Percentiles rank a stretch among this genome's conserved stretches.
These are phyloP conservation scores for Syndactyla subalaris DNA, from an alignment of 2,797 vertebrate genomes.

Conservation along the genomic window DNA sequence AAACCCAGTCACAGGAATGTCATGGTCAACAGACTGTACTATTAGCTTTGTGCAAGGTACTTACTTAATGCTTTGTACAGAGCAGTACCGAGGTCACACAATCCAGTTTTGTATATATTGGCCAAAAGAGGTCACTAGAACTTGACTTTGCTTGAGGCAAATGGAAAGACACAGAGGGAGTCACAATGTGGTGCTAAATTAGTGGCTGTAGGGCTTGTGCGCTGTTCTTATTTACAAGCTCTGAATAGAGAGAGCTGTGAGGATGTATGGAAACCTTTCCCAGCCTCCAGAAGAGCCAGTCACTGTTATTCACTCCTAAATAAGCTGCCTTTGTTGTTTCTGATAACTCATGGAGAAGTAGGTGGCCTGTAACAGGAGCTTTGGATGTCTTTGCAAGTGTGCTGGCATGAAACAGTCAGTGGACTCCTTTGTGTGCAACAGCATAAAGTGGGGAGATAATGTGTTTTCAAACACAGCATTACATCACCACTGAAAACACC, in stretches of 20 bases:
- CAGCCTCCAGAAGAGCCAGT: not conserved
- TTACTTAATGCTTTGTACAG: not conserved
- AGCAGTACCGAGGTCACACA: not conserved
- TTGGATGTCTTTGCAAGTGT: not conserved
- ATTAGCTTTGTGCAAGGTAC: not conserved
- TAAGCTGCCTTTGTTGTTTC: not conserved
- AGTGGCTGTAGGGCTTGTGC: conserved; percentile 9
- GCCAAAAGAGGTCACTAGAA: conserved; percentile 6
- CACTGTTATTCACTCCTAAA: not conserved
- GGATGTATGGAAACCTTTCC: not conserved
- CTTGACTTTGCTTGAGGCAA: conserved; percentile 32
- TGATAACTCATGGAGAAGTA: conserved; percentile 15
- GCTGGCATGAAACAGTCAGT: not conserved
- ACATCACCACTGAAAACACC: conserved; percentile 19
- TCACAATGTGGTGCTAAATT: conserved; percentile 17
- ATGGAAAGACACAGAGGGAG: not conserved
- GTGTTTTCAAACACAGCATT: conserved; percentile 27
- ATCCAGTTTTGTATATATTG: not conserved
- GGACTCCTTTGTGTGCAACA: not conserved
- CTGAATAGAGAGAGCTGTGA: not conserved
- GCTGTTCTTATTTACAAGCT: conserved; percentile 4
- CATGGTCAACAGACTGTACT: not conserved
- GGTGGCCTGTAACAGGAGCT: not conserved
- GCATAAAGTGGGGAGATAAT: not conserved
- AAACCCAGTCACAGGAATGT: not conserved